Base-by-base conservation (phyloP, 2,113 vertebrate genomes). In the Pollachius pollachius region DNA sequence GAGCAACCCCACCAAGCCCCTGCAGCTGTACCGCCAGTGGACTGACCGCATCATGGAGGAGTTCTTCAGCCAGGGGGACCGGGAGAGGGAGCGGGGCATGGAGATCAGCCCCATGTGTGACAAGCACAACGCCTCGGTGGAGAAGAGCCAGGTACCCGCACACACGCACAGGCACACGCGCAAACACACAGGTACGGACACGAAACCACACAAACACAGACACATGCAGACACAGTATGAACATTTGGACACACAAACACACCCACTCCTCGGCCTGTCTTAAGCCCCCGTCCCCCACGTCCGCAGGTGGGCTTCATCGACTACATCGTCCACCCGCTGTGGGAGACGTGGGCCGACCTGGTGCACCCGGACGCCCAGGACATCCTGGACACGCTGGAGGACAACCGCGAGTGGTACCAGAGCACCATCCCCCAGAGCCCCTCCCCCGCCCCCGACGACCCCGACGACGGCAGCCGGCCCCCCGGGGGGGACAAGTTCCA, bases 91-190 rank as follows among this genome's bases (percentile, higher is more conserved):
- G 73, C 91, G 97, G 0, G 96, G 97, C 81, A 99, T 99, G 96
- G 97, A 99, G 87, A 99, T 99, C 84, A 99, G 97, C 81, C 96
- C 97, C 68, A 99, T 99, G 97, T 99, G 97, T 92, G 97, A 99
- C 90, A 98, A 98, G 93, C 96, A 98, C 94, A 98, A 97, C 1
- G 97, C 97, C 54, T 99, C 97, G 4, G 95, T 99, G 65, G 96
- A 99, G 87, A 99, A 99, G 90, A 95, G 92, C 84, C 97, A 99
- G 95, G 97, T 99, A 94, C 64, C 5, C 21, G 18, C 84, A 17
- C 12, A 3, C 1, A 5, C 54, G 27, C 65, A 17, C 1, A 4
- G 7, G 25, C 27, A 5, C 34, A 4, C 59, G 56, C 56, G 13
- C 59, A 62, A 2, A 27, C 18, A 52, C 54, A 59, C 41, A 66